Percentiles rank a stretch among this genome's conserved stretches.
Evolutionary conservation across 2,888 invertebrate genomes (phyloP).

Genomic region (Drosophila melanosoma): DNA sequence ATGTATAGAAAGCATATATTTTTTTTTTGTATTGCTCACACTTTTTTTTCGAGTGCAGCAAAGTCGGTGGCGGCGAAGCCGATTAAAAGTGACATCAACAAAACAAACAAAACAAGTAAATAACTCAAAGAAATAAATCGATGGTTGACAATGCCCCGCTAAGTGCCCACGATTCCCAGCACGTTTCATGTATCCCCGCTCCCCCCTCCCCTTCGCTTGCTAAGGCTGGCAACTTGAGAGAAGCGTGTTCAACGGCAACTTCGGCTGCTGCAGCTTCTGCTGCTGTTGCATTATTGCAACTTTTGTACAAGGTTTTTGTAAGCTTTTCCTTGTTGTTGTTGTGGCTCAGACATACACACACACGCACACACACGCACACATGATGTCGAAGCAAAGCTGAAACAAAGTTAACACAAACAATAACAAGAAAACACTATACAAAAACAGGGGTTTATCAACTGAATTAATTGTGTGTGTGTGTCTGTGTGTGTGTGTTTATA

Average conservation of each 20-base stretch:
- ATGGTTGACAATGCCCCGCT: slow-evolving; percentile 8
- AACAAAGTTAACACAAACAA: slow-evolving; percentile 16
- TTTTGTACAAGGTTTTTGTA: background rate
- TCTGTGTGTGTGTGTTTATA: background rate
- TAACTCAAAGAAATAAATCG: slow-evolving; percentile 6
- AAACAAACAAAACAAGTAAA: slow-evolving; percentile 10
- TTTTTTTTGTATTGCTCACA: background rate
- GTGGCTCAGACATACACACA: background rate
- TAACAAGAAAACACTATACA: slow-evolving; percentile 14
- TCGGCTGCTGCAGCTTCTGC: background rate
- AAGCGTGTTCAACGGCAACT: background rate
- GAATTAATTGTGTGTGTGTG: slow-evolving; percentile 32
- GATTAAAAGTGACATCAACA: slow-evolving; percentile 18
- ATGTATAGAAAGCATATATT: background rate
- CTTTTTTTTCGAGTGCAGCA: slow-evolving; percentile 43
- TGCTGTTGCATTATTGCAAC: slow-evolving; percentile 7
- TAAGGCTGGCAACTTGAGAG: too few species aligned
- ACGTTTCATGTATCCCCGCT: background rate
- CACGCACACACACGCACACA: background rate
- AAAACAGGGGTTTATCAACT: slow-evolving; percentile 42
- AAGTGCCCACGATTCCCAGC: background rate
- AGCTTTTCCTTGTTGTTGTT: background rate
- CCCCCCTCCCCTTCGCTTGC: background rate
- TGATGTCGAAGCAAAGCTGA: slow-evolving; percentile 8
- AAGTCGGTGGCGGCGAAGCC: slow-evolving; percentile 14